Evolutionary conservation across 2,888 invertebrate species (phyloP), one percentile per base, ranked within the genome.

Genomic region (Caenorhabditis sulstoni): DNA sequence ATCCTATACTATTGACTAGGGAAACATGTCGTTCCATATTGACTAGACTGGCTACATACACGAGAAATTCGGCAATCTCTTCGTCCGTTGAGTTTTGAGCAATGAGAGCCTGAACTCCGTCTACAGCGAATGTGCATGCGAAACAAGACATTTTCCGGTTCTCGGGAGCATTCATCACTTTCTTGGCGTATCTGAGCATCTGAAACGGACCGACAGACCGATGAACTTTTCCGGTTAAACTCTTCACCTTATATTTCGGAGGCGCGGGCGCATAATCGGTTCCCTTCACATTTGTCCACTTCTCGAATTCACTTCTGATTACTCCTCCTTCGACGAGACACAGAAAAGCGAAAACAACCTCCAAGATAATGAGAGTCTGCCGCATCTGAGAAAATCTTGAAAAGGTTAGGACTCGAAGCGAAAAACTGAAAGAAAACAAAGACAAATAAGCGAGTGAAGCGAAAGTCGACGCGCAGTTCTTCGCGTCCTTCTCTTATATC

Each of bases 81-180:
- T 84, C 81, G 59, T 86, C 85, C 4, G 84, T 84, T 1, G 66
- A 73, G 39, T 84, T 83, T 47, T 82, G 71, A 0, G 61, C 44
- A 35, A 82, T 73, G 35, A 82, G 16, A 11, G 67, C 68, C 55
- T 83, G 80, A 16, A 86, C 70, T 11, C 85, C 86, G 47, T 84
- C 82, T 7, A 86, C 85, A 1, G 76, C 59, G 16, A 85, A 64
- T 18, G 83, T 83, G 47, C 86, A 86, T 12, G 76, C 70, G 18
- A 84, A 58, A 58, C 85, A 85, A n/a, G 83, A 83, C 49, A 81
- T 62, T 49, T 77, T 76, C 8, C 75, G 53, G 16, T 81, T 77
- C 20, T 82, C 85, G 0, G 82, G 81, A 11, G 64, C 76, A 52
- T 80, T 71, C 35, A 82, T 55, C 14, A 52, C 59, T 37, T 76